Evolutionary conservation across 2,888 invertebrate species (phyloP).

Genomic region (Sphecodes monilicornis): DNA sequence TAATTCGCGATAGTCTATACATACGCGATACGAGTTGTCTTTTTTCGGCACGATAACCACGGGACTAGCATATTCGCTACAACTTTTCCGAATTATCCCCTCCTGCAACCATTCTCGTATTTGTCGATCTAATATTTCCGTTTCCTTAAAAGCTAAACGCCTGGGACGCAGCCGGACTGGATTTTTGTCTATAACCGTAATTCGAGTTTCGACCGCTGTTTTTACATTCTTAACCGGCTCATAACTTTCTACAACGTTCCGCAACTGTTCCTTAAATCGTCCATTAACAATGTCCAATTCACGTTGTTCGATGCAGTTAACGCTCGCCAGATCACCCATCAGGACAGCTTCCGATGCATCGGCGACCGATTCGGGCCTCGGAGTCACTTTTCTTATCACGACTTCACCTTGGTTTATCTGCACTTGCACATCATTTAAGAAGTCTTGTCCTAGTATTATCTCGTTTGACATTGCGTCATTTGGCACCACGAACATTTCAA

Average conservation of each 20-base stretch:
- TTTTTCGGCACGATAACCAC: conserved; percentile 34
- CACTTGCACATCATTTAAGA: conserved; percentile 6
- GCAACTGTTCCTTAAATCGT: background rate
- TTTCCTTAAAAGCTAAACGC: too few relatives aligned
- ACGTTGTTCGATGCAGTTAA: background rate
- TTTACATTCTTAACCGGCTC: conserved; percentile 11
- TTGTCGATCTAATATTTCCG: conserved; percentile 19
- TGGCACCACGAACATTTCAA: conserved; percentile 25
- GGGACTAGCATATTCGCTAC: conserved; percentile 17
- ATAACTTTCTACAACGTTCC: background rate
- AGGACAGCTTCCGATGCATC: background rate
- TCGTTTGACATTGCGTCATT: background rate
- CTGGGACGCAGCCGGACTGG: too few relatives aligned
- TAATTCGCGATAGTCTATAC: conserved; percentile 8
- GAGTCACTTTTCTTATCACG: background rate
- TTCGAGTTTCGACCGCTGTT: too few relatives aligned
- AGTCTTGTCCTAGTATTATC: conserved; percentile 4
- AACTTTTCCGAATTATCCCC: too few relatives aligned
- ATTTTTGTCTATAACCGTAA: too few relatives aligned
- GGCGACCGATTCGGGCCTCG: background rate
- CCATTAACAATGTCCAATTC: background rate
- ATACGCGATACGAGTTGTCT: conserved; percentile 8
- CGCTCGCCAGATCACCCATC: background rate
- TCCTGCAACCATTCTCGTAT: conserved; percentile 30
- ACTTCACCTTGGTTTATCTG: conserved; percentile 4